Evolutionary conservation across 2,113 vertebrate genomes (phyloP).

Genomic region (Zosterops hypoxanthus): DNA sequence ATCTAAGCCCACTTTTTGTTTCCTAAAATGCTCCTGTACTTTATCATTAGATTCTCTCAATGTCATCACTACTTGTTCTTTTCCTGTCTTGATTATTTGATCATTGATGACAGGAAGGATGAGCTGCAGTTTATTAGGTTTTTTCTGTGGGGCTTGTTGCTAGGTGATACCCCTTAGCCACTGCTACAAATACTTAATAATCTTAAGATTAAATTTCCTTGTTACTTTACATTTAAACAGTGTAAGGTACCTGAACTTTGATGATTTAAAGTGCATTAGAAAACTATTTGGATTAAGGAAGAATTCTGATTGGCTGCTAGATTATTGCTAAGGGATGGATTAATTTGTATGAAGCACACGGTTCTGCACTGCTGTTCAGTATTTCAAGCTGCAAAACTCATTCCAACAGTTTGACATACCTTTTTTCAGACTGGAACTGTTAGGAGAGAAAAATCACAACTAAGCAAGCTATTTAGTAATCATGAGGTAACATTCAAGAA

Average conservation of each 20-base stretch:
- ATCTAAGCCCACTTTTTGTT: constrained; percentile 16
- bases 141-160: constrained; percentile 39
- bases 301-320: constrained; percentile 64
- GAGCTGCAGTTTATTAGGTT: constrained; percentile 55
- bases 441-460: constrained; percentile 48
- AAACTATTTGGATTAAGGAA: constrained; percentile 61
- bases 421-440: constrained; percentile 41
- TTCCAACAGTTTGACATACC: constrained; percentile 10
- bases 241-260: constrained; percentile 43
- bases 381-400: constrained; percentile 63
- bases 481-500: constrained; percentile 38
- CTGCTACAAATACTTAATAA: constrained; percentile 66
- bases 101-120: constrained; percentile 40
- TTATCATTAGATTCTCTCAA: constrained; percentile 31
- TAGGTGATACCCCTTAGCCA: constrained; percentile 46
- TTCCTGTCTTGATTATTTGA: constrained; percentile 59
- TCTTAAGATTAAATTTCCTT: constrained; percentile 66
- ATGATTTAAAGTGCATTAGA: constrained; percentile 60
- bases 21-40: constrained; percentile 30
- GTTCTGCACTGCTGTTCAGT: constrained; percentile 54
- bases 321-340: constrained; percentile 64
- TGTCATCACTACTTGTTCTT: constrained; percentile 29
- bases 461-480: constrained; percentile 65
- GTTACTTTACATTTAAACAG: constrained; percentile 68
- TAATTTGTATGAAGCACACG: constrained; percentile 51